These are phyloP conservation scores for Apodemia hepburni DNA, from an alignment of 2,888 invertebrate genomes.

Conservation along the genomic window DNA sequence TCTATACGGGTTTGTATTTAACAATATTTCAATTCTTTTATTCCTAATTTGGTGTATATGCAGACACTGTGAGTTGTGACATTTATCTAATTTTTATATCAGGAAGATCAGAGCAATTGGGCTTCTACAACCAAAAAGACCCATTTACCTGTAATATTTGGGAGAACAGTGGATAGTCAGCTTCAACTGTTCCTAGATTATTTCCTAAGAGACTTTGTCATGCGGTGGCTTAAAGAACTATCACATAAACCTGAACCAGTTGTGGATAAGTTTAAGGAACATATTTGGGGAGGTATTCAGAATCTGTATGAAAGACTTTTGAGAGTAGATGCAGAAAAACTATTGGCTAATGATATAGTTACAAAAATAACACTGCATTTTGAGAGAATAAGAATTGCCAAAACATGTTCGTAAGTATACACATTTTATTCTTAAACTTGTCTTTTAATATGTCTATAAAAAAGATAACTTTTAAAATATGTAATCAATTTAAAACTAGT, in stretches of 20 bases:
- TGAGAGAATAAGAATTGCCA: constrained; percentile 89
- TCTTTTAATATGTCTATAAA: too few species aligned
- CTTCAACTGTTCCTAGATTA: constrained; percentile 91
- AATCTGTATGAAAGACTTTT: constrained; percentile 85
- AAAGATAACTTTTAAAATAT: too few species aligned
- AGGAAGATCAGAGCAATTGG: constrained; percentile 70
- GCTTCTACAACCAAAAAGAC: constrained; percentile 59
- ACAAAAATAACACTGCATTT: constrained; percentile 91
- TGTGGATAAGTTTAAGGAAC: constrained; percentile 85
- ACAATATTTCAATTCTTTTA: not conserved
- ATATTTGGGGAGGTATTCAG: constrained; percentile 90
- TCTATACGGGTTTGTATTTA: constrained; percentile 76
- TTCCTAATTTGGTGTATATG: not conserved
- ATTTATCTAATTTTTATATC: constrained; percentile 23
- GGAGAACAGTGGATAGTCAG: constrained; percentile 90
- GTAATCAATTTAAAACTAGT: too few species aligned
- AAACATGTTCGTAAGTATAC: constrained; percentile 86
- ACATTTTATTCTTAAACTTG: not conserved
- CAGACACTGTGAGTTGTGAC: constrained; percentile 13
- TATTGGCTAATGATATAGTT: constrained; percentile 91
- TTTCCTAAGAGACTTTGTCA: constrained; percentile 88
- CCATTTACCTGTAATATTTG: constrained; percentile 89
- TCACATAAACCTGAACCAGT: constrained; percentile 83
- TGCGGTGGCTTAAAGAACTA: constrained; percentile 87
- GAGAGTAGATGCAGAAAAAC: constrained; percentile 89